Evolutionary conservation across 2,888 invertebrate species (phyloP).

Genomic region (Limnephilus lunatus): DNA sequence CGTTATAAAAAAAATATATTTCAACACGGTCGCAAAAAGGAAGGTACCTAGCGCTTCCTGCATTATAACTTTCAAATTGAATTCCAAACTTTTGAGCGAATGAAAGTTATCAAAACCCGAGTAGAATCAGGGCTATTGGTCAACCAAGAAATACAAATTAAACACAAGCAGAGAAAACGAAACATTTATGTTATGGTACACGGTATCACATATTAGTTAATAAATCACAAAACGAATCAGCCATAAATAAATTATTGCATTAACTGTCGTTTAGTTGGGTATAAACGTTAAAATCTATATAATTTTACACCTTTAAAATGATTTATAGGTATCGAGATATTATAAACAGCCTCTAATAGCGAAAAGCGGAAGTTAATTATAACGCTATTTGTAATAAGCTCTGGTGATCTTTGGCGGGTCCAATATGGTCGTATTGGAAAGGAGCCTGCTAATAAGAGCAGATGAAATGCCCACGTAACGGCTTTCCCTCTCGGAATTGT

Average conservation of each 20-base stretch:
- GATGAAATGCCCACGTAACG: neutral
- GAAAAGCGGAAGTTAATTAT: neutral
- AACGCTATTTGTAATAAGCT: neutral
- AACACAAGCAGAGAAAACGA: neutral
- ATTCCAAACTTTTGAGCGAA: neutral
- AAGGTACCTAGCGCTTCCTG: neutral
- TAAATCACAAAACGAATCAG: neutral
- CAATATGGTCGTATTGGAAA: neutral
- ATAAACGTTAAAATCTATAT: neutral
- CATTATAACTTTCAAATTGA: neutral
- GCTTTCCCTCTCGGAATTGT: neutral
- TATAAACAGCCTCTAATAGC: neutral
- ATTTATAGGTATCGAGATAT: neutral
- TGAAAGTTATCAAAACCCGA: neutral
- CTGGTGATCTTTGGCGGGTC: neutral
- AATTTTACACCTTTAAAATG: neutral
- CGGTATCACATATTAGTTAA: neutral
- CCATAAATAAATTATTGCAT: neutral
- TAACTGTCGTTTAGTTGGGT: neutral
- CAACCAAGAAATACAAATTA: neutral
- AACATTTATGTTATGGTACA: neutral
- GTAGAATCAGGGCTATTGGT: neutral
- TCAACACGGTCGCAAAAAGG: neutral
- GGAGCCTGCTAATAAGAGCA: neutral
- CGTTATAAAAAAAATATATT: neutral